phyloP scores from a whole-genome alignment of 1,140 invertebrate genomes.

The Drosophila teissieri region DNA sequence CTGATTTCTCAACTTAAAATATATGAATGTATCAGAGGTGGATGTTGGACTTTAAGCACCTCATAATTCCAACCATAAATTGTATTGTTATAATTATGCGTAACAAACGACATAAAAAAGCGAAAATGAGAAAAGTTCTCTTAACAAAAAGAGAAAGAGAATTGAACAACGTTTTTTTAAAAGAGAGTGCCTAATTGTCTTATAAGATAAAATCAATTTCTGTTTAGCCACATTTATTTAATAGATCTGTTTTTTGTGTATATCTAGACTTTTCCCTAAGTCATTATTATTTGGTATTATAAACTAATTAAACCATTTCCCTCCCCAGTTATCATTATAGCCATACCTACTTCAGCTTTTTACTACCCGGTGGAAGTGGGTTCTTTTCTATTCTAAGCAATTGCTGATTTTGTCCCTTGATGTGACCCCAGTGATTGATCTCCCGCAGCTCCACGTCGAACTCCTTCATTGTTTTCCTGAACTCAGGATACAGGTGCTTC shows the following conservation, averaged over 20 bases:
- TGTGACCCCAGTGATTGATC: conserved; percentile 86
- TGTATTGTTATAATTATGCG: not conserved
- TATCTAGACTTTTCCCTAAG: too few relatives aligned
- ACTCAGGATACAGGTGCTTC: conserved; percentile 87
- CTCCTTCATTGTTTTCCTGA: conserved; percentile 88
- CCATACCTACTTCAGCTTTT: conserved; percentile 40
- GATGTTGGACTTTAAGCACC: not conserved
- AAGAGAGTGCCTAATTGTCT: too few relatives aligned
- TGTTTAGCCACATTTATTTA: not conserved
- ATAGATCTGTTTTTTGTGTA: not conserved
- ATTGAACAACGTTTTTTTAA: too few relatives aligned
- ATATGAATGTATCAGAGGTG: not conserved
- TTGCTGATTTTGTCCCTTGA: conserved; percentile 89
- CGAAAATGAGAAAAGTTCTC: conserved; percentile 4
- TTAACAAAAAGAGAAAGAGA: not conserved
- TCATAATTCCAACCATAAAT: not conserved
- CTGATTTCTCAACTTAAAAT: conserved; percentile 11
- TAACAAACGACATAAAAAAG: conserved; percentile 6
- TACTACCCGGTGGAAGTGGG: conserved; percentile 77
- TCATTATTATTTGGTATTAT: too few relatives aligned
- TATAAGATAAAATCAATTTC: not conserved
- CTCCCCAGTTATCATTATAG: not conserved
- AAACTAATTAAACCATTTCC: not conserved
- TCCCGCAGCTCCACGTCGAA: conserved; percentile 87
- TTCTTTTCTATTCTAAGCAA: conserved; percentile 85